Evolutionary conservation across 2,888 invertebrate genomes (phyloP), one percentile per base, ranked within the genome.

Genomic region (Melieria omissa): DNA sequence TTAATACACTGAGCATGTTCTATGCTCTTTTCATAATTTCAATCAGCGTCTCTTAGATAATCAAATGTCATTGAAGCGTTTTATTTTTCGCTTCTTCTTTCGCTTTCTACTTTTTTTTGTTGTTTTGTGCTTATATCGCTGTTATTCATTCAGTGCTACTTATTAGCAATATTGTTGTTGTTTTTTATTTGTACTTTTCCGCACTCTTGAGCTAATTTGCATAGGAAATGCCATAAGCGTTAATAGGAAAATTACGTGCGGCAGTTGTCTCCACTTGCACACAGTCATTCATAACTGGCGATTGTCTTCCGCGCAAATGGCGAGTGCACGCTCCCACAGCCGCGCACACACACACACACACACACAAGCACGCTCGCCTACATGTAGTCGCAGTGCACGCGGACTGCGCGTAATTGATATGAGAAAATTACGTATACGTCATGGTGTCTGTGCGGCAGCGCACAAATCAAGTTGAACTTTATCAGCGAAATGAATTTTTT

Each of bases 201-300:
- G 5, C 29, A 8, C 29, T 41, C 12, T 63, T 4, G 29, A 71
- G 46, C 16, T 67, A 67, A 69, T 71, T 69, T 63, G 16, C 68
- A 58, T 62, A 55, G 57, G 42, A 66, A 60, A 9, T 49, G 49
- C 46, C 69, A 58, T 73, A 69, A 45, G 54, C 45, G 44, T 71
- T 65, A 74, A 74, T 74, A 71, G 66, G 52, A 66, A 74, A 71
- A 74, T 74, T 71, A 60, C 62, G 44, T n/a, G 44, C 14, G 29
- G 29, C 29, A 29, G 29, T 29, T 41, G 7, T 60, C 49, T n/a
- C 10, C 42, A 49, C 29, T 41, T 67, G 29, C n/a, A 41, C 10
- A 29, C 55, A 65, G 45, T 54, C 16, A 55, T 16, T 16, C 10
- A 57, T 4, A 65, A 45, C 46, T 55, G 16, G 29, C 16, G 44